Conservation (phyloP, 2,888 invertebrate species). For the Ischnura elegans region DNA sequence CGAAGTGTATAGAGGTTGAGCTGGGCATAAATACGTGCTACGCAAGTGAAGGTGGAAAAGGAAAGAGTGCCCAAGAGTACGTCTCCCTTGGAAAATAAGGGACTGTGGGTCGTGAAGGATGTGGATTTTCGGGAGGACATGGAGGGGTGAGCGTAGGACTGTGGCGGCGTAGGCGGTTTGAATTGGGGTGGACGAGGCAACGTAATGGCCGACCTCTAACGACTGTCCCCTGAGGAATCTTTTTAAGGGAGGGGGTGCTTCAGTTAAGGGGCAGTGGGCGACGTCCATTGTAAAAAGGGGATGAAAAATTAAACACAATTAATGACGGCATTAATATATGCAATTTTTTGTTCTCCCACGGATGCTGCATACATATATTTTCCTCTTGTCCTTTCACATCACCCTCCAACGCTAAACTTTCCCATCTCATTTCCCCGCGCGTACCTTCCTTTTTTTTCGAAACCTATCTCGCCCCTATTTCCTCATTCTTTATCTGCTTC, state of each 20-base stretch:
- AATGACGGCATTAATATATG: conserved; percentile 67
- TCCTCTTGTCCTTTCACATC: conserved; percentile 29
- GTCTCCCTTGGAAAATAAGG: not conserved
- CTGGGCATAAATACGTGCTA: not conserved
- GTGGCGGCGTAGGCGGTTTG: conserved; percentile 5
- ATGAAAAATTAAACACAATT: conserved; percentile 67
- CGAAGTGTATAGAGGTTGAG: not conserved
- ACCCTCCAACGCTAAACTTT: not conserved
- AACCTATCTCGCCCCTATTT: not conserved
- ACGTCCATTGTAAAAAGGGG: conserved; percentile 64
- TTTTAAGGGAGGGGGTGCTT: not conserved
- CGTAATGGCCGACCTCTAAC: conserved; percentile 65
- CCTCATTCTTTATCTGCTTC: conserved; percentile 47
- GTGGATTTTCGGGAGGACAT: too few relatives aligned
- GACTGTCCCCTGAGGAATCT: conserved; percentile 65
- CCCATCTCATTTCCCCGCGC: not conserved
- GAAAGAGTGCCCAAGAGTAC: not conserved
- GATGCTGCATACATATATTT: conserved; percentile 53
- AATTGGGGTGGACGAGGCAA: conserved; percentile 32
- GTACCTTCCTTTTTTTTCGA: not conserved
- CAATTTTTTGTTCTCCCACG: conserved; percentile 65
- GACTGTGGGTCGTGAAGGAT: not conserved
- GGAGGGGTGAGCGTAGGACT: not conserved
- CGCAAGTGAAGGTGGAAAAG: not conserved
- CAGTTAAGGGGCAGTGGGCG: conserved; percentile 57